phyloP scores from a whole-genome alignment of 2,888 invertebrate genomes.

The Neoascia interrupta region DNA sequence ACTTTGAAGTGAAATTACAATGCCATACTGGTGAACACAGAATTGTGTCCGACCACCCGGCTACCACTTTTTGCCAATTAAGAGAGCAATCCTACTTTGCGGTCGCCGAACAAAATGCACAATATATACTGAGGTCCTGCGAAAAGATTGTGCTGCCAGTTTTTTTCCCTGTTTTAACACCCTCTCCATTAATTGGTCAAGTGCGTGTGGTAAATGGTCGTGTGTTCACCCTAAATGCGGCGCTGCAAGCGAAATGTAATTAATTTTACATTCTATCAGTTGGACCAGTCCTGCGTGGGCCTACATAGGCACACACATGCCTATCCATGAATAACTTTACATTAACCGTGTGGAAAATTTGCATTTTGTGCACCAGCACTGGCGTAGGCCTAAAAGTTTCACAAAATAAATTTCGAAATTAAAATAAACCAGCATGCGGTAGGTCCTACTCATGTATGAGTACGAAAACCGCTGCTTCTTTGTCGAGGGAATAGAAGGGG shows the following conservation, averaged over 20 bases:
- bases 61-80: constrained; percentile 45
- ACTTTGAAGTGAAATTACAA: constrained; percentile 24
- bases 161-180: background rate
- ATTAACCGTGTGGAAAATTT: constrained; percentile 1
- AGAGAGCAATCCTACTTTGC: constrained; percentile 17
- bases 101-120: constrained; percentile 21
- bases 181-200: constrained; percentile 51
- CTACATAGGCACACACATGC: constrained; percentile 18
- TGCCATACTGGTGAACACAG: background rate
- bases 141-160: background rate
- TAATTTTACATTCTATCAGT: constrained; percentile 57
- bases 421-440: too few species aligned
- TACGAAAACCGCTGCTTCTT: too few species aligned
- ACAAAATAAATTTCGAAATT: constrained; percentile 28
- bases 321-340: background rate
- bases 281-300: too few species aligned
- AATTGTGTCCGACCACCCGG: constrained; percentile 1
- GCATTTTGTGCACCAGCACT: background rate
- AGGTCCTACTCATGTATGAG: too few species aligned
- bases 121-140: too few species aligned
- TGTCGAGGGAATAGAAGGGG: too few species aligned
- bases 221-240: constrained; percentile 38
- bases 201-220: constrained; percentile 47
- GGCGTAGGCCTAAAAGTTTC: constrained; percentile 5
- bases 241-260: constrained; percentile 52